phyloP scores from a whole-genome alignment of 2,113 vertebrate species.

The Chamaetylas fuelleborni region DNA sequence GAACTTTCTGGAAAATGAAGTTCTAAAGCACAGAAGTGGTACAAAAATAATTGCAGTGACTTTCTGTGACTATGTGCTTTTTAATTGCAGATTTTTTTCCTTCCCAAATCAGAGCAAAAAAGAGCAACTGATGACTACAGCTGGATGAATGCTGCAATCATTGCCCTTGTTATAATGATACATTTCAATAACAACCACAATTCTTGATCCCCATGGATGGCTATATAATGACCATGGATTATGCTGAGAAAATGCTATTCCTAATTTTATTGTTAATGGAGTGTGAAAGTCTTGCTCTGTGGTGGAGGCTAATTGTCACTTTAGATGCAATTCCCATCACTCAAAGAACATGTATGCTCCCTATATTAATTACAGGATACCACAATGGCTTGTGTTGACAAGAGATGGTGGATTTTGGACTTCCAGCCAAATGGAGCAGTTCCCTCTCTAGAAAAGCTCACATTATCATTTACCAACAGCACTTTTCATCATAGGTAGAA shows the following conservation, averaged over 20 bases:
- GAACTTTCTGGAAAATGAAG: neutral
- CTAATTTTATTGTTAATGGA: slow-evolving; percentile 56
- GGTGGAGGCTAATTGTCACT: slow-evolving; percentile 17
- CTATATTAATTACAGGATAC: neutral
- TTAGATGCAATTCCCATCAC: slow-evolving; percentile 10
- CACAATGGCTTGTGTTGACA: neutral
- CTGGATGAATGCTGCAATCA: slow-evolving; percentile 31
- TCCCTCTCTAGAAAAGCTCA: neutral
- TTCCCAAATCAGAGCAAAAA: neutral
- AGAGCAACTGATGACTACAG: slow-evolving; percentile 12
- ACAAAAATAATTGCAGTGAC: neutral
- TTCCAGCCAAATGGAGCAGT: neutral
- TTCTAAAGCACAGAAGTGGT: neutral
- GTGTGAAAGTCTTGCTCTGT: slow-evolving; percentile 33
- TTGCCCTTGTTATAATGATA: slow-evolving; percentile 56
- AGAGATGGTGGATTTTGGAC: neutral
- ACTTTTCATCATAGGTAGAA: neutral
- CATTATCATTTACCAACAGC: neutral
- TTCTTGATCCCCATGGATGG: neutral
- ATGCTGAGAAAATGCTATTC: slow-evolving; percentile 37
- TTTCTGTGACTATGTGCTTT: neutral
- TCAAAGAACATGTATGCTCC: slow-evolving; percentile 32
- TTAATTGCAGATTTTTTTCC: slow-evolving; percentile 33
- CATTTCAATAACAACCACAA: slow-evolving; percentile 40
- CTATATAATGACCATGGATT: slow-evolving; percentile 26